Evolutionary conservation across 2,888 invertebrate genomes (phyloP).

Genomic region (Phasia obesa): DNA sequence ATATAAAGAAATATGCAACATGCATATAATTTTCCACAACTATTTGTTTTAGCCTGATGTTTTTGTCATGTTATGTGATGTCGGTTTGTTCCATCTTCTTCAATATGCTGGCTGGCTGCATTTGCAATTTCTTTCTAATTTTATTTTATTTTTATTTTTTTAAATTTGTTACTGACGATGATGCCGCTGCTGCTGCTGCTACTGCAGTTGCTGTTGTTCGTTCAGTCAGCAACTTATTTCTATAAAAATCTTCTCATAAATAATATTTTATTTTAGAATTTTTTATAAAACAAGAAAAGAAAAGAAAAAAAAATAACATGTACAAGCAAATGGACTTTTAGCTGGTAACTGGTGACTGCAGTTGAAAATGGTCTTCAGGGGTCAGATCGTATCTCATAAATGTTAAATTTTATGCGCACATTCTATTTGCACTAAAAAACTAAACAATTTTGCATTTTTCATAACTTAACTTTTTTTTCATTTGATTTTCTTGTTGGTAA

Average conservation of each 20-base stretch:
- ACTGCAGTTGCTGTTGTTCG: conserved; percentile 62
- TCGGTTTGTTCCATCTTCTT: conserved; percentile 32
- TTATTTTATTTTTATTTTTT: conserved; percentile 6
- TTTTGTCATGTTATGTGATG: conserved; percentile 52
- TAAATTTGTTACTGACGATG: conserved; percentile 69
- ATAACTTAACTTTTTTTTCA: conserved; percentile 25
- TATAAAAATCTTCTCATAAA: conserved; percentile 61
- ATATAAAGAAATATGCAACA: conserved; percentile 27
- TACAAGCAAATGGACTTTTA: conserved; percentile 16
- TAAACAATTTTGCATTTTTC: conserved; percentile 50
- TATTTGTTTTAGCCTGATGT: conserved; percentile 37
- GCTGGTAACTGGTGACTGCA: conserved; percentile 39
- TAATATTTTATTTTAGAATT: conserved; percentile 68
- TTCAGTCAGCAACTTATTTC: conserved; percentile 25
- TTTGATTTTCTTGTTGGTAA: conserved; percentile 32
- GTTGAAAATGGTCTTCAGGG: conserved; percentile 65
- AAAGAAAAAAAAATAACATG: not conserved
- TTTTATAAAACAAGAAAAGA: not conserved
- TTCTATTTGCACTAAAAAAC: conserved; percentile 49
- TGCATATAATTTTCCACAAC: conserved; percentile 48
- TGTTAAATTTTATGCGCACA: conserved; percentile 72
- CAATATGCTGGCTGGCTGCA: conserved; percentile 50
- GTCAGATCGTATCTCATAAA: conserved; percentile 73
- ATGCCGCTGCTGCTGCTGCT: conserved; percentile 48
- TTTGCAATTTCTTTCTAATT: conserved; percentile 54